Conservation (phyloP, 1,140 invertebrate genomes). For the Aleiodes sp. region DNA sequence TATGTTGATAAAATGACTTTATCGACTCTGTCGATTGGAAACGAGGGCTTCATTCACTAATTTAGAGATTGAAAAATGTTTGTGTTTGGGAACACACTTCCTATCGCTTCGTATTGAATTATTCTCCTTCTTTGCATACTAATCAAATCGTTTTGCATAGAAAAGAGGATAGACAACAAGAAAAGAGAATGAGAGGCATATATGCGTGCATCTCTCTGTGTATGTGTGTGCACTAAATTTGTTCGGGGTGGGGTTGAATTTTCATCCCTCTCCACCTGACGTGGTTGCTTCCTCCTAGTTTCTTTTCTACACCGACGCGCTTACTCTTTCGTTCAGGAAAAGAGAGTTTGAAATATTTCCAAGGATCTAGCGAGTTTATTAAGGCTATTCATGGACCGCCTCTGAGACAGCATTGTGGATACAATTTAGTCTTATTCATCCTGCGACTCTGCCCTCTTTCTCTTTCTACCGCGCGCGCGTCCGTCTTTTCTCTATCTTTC, state of each 20-base stretch:
- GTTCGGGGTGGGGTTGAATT: conserved; percentile 6
- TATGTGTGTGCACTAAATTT: conserved; percentile 29
- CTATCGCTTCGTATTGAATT: no score
- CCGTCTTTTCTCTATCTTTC: background rate
- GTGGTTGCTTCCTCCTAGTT: background rate
- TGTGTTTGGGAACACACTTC: no score
- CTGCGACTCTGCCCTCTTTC: conserved; percentile 34
- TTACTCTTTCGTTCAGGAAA: conserved; percentile 6
- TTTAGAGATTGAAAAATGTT: no score
- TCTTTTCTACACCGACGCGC: background rate
- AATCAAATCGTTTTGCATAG: conserved; percentile 28
- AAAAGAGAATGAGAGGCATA: background rate
- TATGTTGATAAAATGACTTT: no score
- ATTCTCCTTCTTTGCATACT: no score
- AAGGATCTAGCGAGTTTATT: conserved; percentile 66
- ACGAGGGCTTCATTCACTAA: no score
- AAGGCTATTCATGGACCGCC: conserved; percentile 64
- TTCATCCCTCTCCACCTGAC: background rate
- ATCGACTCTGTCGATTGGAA: no score
- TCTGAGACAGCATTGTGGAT: conserved; percentile 65
- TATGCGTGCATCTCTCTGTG: no score
- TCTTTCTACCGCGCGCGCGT: background rate
- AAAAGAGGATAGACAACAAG: conserved; percentile 22
- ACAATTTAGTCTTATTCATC: conserved; percentile 68
- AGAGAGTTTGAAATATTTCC: conserved; percentile 60